A percentile compares a stretch with the other conserved stretches of the same genome.
These are phyloP conservation scores for Fabriciana adippe DNA, from an alignment of 2,888 invertebrate genomes.

Conservation along the genomic window DNA sequence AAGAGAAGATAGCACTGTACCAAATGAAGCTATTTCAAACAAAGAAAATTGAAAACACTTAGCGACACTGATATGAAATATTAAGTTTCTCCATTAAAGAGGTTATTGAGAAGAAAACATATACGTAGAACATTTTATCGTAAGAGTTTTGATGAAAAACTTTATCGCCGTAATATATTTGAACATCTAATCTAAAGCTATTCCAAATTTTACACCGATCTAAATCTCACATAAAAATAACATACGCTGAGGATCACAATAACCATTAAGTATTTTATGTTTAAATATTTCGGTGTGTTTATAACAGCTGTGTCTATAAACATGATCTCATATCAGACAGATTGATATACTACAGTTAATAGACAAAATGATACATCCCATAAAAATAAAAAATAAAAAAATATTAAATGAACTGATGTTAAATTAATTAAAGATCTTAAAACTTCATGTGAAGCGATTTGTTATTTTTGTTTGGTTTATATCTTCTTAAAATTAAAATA, in stretches of 20 bases:
- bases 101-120: slow-evolving; percentile 1
- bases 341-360: no score
- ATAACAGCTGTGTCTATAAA: not conserved
- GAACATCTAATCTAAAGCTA: slow-evolving; percentile 25
- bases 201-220: slow-evolving; percentile 26
- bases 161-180: slow-evolving; percentile 18
- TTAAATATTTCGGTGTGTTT: slow-evolving; percentile 19
- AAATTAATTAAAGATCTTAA: no score
- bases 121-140: not conserved
- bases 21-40: not conserved
- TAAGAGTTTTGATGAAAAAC: slow-evolving; percentile 2
- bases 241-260: slow-evolving; percentile 25
- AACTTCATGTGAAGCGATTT: no score
- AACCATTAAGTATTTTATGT: slow-evolving; percentile 32
- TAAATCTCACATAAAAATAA: slow-evolving; percentile 30
- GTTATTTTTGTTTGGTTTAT: not conserved
- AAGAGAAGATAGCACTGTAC: not conserved
- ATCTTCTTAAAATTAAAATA: not conserved
- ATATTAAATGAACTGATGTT: no score
- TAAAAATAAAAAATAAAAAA: no score
- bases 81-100: slow-evolving; percentile 8
- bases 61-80: slow-evolving; percentile 6
- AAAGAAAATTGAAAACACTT: slow-evolving; percentile 6
- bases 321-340: no score
- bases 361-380: no score